Evolutionary conservation across 1,140 invertebrate species (phyloP).

Genomic region (Eubasilissa regina): DNA sequence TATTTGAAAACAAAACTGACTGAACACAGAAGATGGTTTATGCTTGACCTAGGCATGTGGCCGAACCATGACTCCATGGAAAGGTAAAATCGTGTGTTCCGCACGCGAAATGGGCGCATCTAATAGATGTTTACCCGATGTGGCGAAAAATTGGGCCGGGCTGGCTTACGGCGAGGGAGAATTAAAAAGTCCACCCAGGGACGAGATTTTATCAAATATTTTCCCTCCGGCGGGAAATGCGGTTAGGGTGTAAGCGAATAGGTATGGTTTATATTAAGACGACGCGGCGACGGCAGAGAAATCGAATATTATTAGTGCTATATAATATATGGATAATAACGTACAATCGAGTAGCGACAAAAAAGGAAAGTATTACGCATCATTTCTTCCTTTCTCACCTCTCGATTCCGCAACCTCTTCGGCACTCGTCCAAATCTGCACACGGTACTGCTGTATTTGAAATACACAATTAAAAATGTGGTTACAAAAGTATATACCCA

Average conservation of each 20-base stretch:
- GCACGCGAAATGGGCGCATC: constrained; percentile 11
- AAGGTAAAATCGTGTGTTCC: constrained; percentile 8
- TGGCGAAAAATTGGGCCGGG: constrained; percentile 23
- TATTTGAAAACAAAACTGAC: neutral
- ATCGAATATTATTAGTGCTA: neutral
- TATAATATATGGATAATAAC: neutral
- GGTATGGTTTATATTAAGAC: neutral
- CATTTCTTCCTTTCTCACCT: too few relatives aligned
- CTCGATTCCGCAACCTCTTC: too few relatives aligned
- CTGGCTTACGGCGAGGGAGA: constrained; percentile 8
- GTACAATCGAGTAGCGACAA: neutral
- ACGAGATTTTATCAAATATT: constrained; percentile 10
- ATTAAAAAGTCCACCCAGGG: constrained; percentile 26
- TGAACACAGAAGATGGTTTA: neutral
- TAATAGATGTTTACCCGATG: constrained; percentile 30
- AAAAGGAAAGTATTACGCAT: too few relatives aligned
- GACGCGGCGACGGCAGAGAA: neutral
- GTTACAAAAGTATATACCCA: too few relatives aligned
- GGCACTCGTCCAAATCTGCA: too few relatives aligned
- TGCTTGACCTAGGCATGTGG: constrained; percentile 12
- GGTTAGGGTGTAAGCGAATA: neutral
- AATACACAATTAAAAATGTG: too few relatives aligned
- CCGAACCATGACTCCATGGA: neutral
- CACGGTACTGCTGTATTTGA: too few relatives aligned
- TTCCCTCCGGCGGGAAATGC: neutral